phyloP scores from a whole-genome alignment of 2,797 vertebrate genomes.

The Cuculus canorus region DNA sequence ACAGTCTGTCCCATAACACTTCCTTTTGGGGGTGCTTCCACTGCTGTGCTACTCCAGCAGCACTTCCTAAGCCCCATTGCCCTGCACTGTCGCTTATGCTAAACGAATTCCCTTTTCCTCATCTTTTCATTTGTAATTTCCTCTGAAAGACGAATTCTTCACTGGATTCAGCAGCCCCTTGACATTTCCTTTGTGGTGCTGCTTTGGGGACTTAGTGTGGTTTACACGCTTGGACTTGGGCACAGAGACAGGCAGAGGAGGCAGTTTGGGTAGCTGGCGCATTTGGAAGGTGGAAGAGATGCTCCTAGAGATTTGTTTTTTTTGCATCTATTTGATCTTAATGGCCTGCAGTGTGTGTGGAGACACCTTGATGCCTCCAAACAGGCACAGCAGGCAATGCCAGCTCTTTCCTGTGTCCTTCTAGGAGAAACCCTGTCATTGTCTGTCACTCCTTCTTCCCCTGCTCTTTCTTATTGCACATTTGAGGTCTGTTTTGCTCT shows the following conservation, averaged over 20 bases:
- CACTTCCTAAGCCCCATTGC: neutral
- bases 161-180: neutral
- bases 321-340: neutral
- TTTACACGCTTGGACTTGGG: neutral
- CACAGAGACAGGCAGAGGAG: fast-evolving
- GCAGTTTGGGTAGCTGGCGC: neutral
- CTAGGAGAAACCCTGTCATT: neutral
- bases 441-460: too few relatives aligned
- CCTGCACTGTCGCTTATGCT: neutral
- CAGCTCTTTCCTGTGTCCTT: neutral
- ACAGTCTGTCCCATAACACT: neutral
- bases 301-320: neutral
- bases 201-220: fast-evolving
- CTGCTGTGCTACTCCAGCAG: neutral
- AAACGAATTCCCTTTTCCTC: neutral
- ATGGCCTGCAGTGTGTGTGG: neutral
- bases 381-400: neutral
- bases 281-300: neutral
- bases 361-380: neutral
- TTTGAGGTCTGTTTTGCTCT: neutral
- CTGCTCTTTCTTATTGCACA: neutral
- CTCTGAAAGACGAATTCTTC: neutral
- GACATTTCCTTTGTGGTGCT: neutral
- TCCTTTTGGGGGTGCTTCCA: neutral
- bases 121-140: neutral